These are phyloP conservation scores for Siniperca undulata DNA, from an alignment of 2,797 vertebrate species.

Conservation along the genomic window DNA sequence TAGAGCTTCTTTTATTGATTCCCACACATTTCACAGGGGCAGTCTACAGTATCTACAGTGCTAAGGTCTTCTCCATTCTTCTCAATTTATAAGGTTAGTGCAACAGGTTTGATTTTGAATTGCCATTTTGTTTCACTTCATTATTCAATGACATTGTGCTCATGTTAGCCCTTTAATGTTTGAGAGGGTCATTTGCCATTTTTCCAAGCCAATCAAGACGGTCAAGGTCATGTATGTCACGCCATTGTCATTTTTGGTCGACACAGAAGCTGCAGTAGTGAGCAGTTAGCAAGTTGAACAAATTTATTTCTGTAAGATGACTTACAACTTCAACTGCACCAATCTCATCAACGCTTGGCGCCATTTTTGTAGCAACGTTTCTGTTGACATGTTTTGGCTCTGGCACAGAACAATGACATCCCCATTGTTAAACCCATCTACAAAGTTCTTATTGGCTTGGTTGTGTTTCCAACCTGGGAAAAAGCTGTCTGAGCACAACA, in stretches of 20 bases:
- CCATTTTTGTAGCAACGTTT: neutral
- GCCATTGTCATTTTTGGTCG: neutral
- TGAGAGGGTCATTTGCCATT: neutral
- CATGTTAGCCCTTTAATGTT: neutral
- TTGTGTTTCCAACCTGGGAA: neutral
- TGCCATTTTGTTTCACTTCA: neutral
- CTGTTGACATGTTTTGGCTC: neutral
- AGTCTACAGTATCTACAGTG: neutral
- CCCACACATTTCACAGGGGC: conserved; percentile 16
- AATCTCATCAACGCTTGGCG: neutral
- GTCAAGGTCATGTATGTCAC: neutral
- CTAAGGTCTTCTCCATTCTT: conserved; percentile 1
- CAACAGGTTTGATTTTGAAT: neutral
- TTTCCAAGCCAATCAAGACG: neutral
- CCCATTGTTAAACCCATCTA: neutral
- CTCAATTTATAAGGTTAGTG: neutral
- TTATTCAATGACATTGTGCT: neutral
- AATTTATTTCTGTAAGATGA: neutral
- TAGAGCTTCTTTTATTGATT: conserved; percentile 42
- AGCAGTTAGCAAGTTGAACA: neutral
- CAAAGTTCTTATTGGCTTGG: neutral
- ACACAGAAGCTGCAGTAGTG: neutral
- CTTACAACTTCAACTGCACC: too few species aligned
- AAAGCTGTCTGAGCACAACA: neutral
- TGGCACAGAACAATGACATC: neutral